phyloP scores from a whole-genome alignment of 2,797 vertebrate species.

The Pagetopsis macropterus region DNA sequence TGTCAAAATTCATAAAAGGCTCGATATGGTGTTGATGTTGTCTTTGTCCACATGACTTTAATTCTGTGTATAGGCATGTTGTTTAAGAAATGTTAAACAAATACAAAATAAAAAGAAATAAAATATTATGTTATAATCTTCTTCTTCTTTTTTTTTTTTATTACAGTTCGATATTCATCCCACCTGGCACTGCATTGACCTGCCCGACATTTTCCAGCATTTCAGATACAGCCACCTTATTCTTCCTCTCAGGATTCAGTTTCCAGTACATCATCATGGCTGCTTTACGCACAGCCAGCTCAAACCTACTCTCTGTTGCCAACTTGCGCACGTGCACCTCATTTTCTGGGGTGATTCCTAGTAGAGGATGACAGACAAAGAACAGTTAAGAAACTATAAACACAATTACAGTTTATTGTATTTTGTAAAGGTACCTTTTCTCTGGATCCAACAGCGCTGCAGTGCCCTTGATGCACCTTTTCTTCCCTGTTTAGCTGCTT shows the following conservation, averaged over 20 bases:
- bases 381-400: not conserved
- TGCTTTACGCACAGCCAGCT: constrained; percentile 92
- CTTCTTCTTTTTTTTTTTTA: no score
- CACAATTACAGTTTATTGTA: not conserved
- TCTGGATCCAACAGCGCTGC: constrained; percentile 89
- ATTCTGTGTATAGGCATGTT: not conserved
- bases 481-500: constrained; percentile 93
- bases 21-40: not conserved
- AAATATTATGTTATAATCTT: no score
- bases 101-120: no score
- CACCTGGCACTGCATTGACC: constrained; percentile 84
- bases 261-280: constrained; percentile 97
- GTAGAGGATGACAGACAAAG: not conserved
- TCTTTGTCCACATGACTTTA: not conserved
- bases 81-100: no score
- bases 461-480: constrained; percentile 87
- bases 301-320: constrained; percentile 91
- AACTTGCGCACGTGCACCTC: constrained; percentile 88
- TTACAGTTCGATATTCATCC: not conserved
- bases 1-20: constrained; percentile 21
- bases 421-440: constrained; percentile 82
- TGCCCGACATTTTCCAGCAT: constrained; percentile 92
- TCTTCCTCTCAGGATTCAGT: constrained; percentile 94
- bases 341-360: constrained; percentile 93
- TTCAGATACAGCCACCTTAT: constrained; percentile 90